Evolutionary conservation across 2,888 invertebrate species (phyloP), one percentile per base, ranked within the genome.

Genomic region (Cantharis flavilabris): DNA sequence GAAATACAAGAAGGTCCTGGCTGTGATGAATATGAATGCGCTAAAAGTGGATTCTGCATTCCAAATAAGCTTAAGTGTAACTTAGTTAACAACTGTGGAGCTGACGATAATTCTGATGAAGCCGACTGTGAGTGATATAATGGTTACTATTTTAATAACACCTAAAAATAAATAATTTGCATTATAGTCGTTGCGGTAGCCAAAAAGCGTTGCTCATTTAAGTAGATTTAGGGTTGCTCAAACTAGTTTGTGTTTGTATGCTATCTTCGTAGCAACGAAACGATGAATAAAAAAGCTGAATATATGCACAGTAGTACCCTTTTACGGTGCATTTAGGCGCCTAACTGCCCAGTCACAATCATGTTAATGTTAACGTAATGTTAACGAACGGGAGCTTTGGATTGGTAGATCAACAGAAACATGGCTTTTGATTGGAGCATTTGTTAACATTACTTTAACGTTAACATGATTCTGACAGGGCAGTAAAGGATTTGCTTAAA

Each of bases 1-100:
- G 98, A 98, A 90, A 94, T 98, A 83, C 91, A 91, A 83, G 92
- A 92, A 78, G 89, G 88, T 80, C 91, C 91, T 71, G 92, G 91
- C 78, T 93, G 92, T 85, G 92, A 91, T 83, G 92, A 94, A 85
- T 96, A 95, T 87, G 91, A 93, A 82, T 96, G 96, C 87, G 87
- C 88, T 79, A 91, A 90, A 84, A 93, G 91, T 83, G 93, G 92
- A 83, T 95, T 93, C 86, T 97, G 97, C 90, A 96, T 97, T 86
- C 92, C 94, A 76, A 91, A 92, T 79, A 92, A 92, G 82, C 90
- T 96, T 81, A 92, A 92, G 79, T 97, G 96, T 90, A 95, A 96
- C 88, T 90, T 92, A 80, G 90, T 94, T 81, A 92, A 92, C 86
- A 97, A 98, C 90, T 98, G 99, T 90, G 97, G 97, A 72, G 90